phyloP scores from a whole-genome alignment of 2,113 vertebrate species.

The Rhadina sibilatrix region DNA sequence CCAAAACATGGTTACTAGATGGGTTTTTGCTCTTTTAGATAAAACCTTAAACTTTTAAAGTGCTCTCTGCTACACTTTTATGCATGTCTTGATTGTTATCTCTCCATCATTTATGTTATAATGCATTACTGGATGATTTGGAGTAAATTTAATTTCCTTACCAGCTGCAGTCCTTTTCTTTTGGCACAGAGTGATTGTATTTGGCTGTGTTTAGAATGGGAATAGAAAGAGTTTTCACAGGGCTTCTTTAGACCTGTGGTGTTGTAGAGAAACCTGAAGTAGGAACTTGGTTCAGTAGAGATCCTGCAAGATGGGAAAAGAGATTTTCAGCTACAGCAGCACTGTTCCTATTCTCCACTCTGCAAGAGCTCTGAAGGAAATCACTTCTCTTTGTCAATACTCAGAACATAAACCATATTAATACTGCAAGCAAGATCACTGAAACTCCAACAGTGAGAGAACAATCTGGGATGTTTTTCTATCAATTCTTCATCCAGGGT shows the following conservation, averaged over 20 bases:
- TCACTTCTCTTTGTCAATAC: background rate
- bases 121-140: conserved; percentile 50
- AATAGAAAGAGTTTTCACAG: conserved; percentile 39
- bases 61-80: conserved; percentile 16
- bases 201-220: conserved; percentile 52
- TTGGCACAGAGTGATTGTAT: conserved; percentile 38
- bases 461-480: background rate
- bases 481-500: background rate
- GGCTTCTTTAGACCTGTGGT: background rate
- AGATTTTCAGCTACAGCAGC: background rate
- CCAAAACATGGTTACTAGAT: background rate
- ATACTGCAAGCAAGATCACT: background rate
- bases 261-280: background rate
- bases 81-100: conserved; percentile 38
- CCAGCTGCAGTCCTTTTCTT: conserved; percentile 51
- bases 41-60: background rate
- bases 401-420: background rate
- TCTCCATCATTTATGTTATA: conserved; percentile 45
- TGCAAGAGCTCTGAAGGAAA: background rate
- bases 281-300: background rate
- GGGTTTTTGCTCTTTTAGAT: background rate
- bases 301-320: background rate
- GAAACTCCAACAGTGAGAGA: background rate
- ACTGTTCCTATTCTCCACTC: background rate
- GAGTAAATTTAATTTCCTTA: conserved; percentile 68